A percentile compares a stretch with the other conserved stretches of the same genome.
Evolutionary conservation across 2,888 invertebrate species (phyloP).

Genomic region (Scaeva pyrastri): DNA sequence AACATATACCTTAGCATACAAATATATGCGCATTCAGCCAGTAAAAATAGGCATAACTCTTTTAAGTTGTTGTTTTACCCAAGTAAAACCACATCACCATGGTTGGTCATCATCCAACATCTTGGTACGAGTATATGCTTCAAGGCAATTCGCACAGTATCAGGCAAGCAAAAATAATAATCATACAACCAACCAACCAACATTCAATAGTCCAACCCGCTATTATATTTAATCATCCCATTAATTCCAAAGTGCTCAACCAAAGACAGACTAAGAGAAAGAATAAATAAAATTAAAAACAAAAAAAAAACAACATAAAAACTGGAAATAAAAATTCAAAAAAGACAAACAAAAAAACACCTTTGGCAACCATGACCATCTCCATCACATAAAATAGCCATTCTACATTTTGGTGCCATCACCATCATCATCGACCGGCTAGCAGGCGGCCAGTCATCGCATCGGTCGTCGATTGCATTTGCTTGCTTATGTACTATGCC

Average conservation of each 20-base stretch:
- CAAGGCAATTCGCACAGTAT: constrained; percentile 32
- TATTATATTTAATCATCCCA: constrained; percentile 76
- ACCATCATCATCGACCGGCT: no score
- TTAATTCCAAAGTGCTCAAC: constrained; percentile 76
- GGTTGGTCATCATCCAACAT: constrained; percentile 41
- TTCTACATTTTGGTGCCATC: constrained; percentile 17
- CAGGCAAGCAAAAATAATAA: constrained; percentile 60
- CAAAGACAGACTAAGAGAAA: constrained; percentile 54
- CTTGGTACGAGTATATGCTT: neutral
- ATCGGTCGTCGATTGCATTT: constrained; percentile 22
- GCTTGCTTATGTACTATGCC: constrained; percentile 24
- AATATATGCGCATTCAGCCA: neutral
- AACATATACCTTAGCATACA: neutral
- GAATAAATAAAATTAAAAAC: constrained; percentile 30
- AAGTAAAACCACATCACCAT: constrained; percentile 60
- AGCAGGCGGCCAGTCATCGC: neutral
- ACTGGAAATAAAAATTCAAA: constrained; percentile 62
- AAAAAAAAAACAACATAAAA: constrained; percentile 45
- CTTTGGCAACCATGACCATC: constrained; percentile 42
- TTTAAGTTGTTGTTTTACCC: constrained; percentile 44
- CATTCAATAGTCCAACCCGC: constrained; percentile 75
- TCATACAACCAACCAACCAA: constrained; percentile 46
- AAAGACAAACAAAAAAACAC: neutral
- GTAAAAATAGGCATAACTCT: constrained; percentile 28
- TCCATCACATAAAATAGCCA: constrained; percentile 30